Conservation (phyloP, 2,888 invertebrate species). For the Drosophila percnosoma region DNA sequence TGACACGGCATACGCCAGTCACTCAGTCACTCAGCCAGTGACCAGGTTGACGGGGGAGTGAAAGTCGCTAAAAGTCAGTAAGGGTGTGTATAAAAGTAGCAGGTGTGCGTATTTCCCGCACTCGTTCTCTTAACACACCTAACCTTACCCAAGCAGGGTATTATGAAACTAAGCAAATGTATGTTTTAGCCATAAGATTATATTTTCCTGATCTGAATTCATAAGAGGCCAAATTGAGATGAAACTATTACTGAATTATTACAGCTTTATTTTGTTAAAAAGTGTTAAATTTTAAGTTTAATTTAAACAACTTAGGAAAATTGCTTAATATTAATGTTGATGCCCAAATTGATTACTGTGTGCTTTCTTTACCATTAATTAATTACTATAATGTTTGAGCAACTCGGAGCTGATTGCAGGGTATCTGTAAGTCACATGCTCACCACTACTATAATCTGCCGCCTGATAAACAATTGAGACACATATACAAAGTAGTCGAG, state of each 20-base stretch:
- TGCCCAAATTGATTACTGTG: too few species aligned
- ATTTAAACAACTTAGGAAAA: not conserved
- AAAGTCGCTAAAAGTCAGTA: constrained; percentile 63
- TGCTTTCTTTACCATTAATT: not conserved
- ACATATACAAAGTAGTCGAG: constrained; percentile 33
- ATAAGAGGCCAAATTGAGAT: not conserved
- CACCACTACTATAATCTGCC: not conserved
- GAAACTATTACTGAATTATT: not conserved
- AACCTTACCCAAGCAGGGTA: not conserved
- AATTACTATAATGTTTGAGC: not conserved
- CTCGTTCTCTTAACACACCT: constrained; percentile 22
- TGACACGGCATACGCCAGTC: constrained; percentile 76
- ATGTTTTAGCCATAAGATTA: not conserved
- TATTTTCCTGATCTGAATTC: not conserved
- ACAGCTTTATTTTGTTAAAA: not conserved
- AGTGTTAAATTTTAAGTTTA: not conserved
- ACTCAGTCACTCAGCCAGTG: constrained; percentile 44
- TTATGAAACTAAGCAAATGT: not conserved
- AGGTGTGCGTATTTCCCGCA: constrained; percentile 39
- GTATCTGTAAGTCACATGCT: not conserved
- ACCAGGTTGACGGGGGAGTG: constrained; percentile 43
- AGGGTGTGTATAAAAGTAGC: constrained; percentile 51
- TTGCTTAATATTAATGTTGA: not conserved
- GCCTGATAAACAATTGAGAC: constrained; percentile 71
- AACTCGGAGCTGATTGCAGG: not conserved